phyloP scores from a whole-genome alignment of 37 sponge, comb jelly and placozoan species.

The Cladorhizidae sp. region DNA sequence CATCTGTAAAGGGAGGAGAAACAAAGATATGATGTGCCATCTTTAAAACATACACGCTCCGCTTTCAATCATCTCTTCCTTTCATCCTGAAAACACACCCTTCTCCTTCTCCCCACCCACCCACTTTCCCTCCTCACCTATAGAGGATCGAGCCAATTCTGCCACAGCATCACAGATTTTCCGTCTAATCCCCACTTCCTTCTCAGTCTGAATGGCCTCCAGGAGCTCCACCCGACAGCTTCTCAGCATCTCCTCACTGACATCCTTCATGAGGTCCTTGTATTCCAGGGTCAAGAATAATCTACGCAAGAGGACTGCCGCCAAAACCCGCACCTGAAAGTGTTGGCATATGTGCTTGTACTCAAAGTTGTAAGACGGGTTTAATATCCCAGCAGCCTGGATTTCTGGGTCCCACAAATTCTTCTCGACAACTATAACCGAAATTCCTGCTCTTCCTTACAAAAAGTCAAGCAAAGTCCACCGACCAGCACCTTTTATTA shows the following conservation, averaged over 20 bases:
- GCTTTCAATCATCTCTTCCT: background rate
- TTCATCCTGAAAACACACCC: background rate
- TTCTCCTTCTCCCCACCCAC: background rate
- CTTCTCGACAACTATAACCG: no score
- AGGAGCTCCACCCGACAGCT: constrained; percentile 71
- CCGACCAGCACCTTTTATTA: no score
- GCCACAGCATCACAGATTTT: constrained; percentile 96
- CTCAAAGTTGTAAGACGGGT: no score
- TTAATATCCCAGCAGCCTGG: no score
- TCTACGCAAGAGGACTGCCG: constrained; percentile 73
- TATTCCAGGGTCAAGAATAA: constrained; percentile 59
- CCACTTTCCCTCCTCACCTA: constrained; percentile 60
- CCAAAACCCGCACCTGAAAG: constrained; percentile 57
- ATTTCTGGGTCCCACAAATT: no score
- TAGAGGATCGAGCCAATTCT: constrained; percentile 88
- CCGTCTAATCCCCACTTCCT: constrained; percentile 44
- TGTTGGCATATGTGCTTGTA: no score
- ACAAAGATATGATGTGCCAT: background rate
- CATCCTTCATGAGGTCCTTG: constrained; percentile 22
- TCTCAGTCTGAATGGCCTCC: constrained; percentile 59
- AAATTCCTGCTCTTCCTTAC: no score
- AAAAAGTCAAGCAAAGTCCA: no score
- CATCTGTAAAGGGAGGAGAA: constrained; percentile 49
- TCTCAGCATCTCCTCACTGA: constrained; percentile 20
- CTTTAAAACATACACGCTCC: background rate